Conservation (phyloP, 2,888 invertebrate species). For the Apoderus coryli region DNA sequence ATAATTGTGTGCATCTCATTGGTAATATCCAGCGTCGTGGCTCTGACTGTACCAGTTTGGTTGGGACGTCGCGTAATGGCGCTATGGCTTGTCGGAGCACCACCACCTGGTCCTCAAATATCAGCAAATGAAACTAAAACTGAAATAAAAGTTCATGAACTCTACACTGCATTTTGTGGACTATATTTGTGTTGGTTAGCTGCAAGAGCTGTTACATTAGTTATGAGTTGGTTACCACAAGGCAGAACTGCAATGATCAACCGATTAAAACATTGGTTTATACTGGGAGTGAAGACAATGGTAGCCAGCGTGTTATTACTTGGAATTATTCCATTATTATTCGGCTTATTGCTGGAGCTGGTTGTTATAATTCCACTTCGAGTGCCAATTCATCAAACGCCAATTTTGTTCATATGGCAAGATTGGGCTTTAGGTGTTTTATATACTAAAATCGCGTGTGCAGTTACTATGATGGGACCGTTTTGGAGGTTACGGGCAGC, state of each 20-base stretch:
- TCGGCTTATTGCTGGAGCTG: slow-evolving; percentile 83
- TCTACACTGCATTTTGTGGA: slow-evolving; percentile 90
- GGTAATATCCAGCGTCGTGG: slow-evolving; percentile 68
- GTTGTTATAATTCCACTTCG: slow-evolving; percentile 84
- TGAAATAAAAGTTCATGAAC: slow-evolving; percentile 61
- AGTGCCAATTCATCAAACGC: slow-evolving; percentile 84
- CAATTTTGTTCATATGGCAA: slow-evolving; percentile 78
- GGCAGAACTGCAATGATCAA: slow-evolving; percentile 66
- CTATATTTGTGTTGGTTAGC: slow-evolving; percentile 90
- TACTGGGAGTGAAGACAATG: slow-evolving; percentile 60
- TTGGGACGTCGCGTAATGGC: slow-evolving; percentile 81
- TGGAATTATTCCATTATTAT: slow-evolving; percentile 80
- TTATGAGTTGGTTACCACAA: slow-evolving; percentile 78
- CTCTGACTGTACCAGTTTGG: slow-evolving; percentile 81
- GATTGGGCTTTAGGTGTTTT: slow-evolving; percentile 97
- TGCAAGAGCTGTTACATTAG: slow-evolving; percentile 68
- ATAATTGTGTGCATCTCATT: slow-evolving; percentile 71
- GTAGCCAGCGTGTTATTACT: slow-evolving; percentile 65
- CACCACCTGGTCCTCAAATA: slow-evolving; percentile 29
- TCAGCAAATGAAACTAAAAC: slow-evolving; percentile 21
- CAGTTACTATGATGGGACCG: slow-evolving; percentile 94
- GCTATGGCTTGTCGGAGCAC: slow-evolving; percentile 57
- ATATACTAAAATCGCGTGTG: slow-evolving; percentile 95
- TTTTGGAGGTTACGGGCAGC: slow-evolving; percentile 88
- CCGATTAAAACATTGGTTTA: slow-evolving; percentile 57